phyloP scores from a whole-genome alignment of 2,797 vertebrate genomes.

The Chiropotes sagulatus region DNA sequence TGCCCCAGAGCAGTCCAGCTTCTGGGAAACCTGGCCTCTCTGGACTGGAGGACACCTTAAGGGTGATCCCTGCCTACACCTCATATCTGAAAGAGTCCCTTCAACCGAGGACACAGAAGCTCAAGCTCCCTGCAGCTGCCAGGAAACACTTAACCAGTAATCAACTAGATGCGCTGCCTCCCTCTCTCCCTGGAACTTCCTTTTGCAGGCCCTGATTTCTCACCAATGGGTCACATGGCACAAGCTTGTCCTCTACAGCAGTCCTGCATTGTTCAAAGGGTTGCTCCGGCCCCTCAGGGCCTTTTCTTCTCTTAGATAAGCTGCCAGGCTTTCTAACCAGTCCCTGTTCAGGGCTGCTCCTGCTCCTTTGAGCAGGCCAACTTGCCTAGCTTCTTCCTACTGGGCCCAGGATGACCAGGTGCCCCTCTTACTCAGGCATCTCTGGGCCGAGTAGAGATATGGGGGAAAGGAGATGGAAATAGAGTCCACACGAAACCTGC shows the following conservation, averaged over 20 bases:
- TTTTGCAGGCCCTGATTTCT: background rate
- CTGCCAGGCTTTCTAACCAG: background rate
- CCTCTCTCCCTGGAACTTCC: too few species aligned
- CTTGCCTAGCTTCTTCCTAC: background rate
- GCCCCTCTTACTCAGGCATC: background rate
- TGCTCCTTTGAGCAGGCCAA: background rate
- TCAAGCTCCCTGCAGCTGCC: background rate
- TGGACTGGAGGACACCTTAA: background rate
- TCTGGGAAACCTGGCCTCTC: background rate
- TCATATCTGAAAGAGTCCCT: too few species aligned
- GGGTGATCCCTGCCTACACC: background rate
- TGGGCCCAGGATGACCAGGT: background rate
- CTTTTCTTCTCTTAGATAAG: background rate
- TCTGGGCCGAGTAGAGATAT: background rate
- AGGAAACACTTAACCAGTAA: background rate
- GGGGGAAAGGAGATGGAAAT: background rate
- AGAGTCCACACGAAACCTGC: background rate
- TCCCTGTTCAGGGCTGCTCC: background rate
- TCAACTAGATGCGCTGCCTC: rapidly evolving
- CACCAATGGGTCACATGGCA: rapidly evolving
- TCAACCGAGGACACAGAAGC: background rate
- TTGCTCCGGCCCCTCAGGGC: background rate
- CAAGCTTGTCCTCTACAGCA: background rate
- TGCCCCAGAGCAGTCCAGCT: background rate
- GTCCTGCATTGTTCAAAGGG: background rate